Evolutionary conservation across 2,113 vertebrate genomes (phyloP).

Genomic region (Furnarius figulus): DNA sequence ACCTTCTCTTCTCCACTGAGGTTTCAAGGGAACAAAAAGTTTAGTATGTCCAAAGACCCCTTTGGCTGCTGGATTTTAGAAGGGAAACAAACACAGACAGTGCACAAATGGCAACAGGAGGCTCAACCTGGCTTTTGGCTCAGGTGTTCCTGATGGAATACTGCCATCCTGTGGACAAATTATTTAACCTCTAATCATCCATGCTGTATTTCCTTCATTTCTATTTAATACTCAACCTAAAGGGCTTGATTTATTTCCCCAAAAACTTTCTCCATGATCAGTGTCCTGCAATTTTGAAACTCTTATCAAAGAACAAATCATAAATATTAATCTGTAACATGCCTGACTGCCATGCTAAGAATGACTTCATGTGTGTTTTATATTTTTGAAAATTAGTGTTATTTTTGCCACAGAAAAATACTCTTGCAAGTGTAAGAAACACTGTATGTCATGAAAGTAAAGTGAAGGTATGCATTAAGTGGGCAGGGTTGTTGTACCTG

Average conservation of each 20-base stretch:
- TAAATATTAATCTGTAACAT: neutral
- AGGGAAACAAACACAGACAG: neutral
- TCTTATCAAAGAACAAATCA: neutral
- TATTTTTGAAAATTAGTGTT: neutral
- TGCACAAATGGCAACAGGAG: neutral
- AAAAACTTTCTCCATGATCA: neutral
- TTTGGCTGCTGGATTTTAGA: neutral
- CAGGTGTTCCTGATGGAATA: neutral
- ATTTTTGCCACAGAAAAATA: neutral
- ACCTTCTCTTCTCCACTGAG: fast-evolving
- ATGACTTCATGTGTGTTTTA: neutral
- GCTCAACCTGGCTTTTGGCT: neutral
- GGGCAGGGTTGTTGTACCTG: neutral
- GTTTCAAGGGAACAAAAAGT: neutral
- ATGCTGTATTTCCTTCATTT: neutral
- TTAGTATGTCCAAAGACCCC: neutral
- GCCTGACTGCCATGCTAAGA: neutral
- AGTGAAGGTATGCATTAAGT: neutral
- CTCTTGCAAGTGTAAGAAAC: neutral
- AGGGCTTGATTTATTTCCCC: neutral
- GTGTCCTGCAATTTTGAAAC: neutral
- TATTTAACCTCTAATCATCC: neutral
- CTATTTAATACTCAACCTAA: neutral
- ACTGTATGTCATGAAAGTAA: neutral
- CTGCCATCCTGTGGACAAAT: slow-evolving; percentile 21